Conservation (phyloP, 2,888 invertebrate genomes). For the Noctua janthe region DNA sequence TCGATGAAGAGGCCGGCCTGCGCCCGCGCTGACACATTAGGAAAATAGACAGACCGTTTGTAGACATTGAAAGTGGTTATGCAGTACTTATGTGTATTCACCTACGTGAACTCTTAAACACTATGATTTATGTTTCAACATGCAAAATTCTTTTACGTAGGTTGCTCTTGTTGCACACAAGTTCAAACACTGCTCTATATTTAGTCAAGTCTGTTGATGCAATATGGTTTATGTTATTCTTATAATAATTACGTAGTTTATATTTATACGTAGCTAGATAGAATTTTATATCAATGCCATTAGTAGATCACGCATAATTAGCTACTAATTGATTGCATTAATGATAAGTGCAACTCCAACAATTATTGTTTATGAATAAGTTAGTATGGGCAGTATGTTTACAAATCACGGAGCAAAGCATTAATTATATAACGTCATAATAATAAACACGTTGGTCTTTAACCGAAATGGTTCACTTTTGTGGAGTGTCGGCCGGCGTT, state of each 20-base stretch:
- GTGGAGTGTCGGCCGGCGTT: slow-evolving; percentile 78
- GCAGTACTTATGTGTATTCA: slow-evolving; percentile 61
- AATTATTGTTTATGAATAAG: slow-evolving; percentile 29
- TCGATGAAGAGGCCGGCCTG: slow-evolving; percentile 75
- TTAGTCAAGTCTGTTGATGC: slow-evolving; percentile 40
- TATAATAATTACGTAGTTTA: slow-evolving; percentile 13
- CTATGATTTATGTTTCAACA: slow-evolving; percentile 54
- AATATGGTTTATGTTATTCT: slow-evolving; percentile 29
- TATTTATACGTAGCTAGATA: neutral
- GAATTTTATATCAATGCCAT: slow-evolving; percentile 32
- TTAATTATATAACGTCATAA: slow-evolving; percentile 53
- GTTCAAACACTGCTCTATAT: slow-evolving; percentile 42
- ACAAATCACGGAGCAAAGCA: slow-evolving; percentile 52
- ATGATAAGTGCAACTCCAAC: slow-evolving; percentile 18
- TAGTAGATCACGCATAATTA: slow-evolving; percentile 38
- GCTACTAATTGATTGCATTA: slow-evolving; percentile 43
- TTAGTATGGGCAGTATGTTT: slow-evolving; percentile 35
- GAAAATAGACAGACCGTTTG: slow-evolving; percentile 85
- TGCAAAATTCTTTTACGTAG: slow-evolving; percentile 49
- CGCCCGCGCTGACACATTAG: slow-evolving; percentile 79
- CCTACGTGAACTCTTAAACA: slow-evolving; percentile 53
- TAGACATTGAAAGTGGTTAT: slow-evolving; percentile 74
- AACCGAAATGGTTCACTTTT: slow-evolving; percentile 75
- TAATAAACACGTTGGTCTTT: slow-evolving; percentile 53
- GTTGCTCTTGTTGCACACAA: slow-evolving; percentile 37